A percentile compares a stretch with the other conserved stretches of the same genome.
These are phyloP conservation scores for Harmothoe impar DNA, from an alignment of 2,888 invertebrate species.

Conservation along the genomic window DNA sequence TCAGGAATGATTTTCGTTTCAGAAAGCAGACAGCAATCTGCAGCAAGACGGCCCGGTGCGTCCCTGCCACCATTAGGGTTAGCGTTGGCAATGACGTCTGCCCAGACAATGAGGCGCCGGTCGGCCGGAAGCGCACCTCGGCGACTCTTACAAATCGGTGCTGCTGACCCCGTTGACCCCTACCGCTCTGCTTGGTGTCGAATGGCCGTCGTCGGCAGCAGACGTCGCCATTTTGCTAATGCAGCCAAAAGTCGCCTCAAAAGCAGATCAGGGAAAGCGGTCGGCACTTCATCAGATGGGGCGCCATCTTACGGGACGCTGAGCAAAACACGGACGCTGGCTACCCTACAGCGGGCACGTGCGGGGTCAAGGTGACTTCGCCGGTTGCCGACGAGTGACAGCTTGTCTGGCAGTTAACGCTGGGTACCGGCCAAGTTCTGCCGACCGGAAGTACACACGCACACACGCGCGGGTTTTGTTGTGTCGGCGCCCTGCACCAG, in stretches of 20 bases:
- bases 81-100: slow-evolving; percentile 40
- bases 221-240: slow-evolving; percentile 36
- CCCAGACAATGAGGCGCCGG: slow-evolving; percentile 45
- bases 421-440: not conserved
- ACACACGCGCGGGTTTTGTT: not conserved
- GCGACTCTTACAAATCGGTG: slow-evolving; percentile 52
- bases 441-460: not conserved
- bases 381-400: slow-evolving; percentile 33
- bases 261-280: slow-evolving; percentile 34
- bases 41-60: not conserved
- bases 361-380: slow-evolving; percentile 1
- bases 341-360: not conserved
- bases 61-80: not conserved
- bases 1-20: slow-evolving; percentile 9
- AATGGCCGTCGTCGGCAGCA: not conserved
- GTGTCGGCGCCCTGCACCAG: not conserved
- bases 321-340: not conserved
- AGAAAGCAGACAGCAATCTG: slow-evolving; percentile 1
- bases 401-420: not conserved
- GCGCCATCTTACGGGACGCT: slow-evolving; percentile 25
- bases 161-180: not conserved
- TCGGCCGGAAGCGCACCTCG: slow-evolving; percentile 30
- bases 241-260: slow-evolving; percentile 43
- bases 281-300: slow-evolving; percentile 28
- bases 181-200: slow-evolving; percentile 29